phyloP scores from a whole-genome alignment of 2,888 invertebrate species.

The Sesia apiformis region DNA sequence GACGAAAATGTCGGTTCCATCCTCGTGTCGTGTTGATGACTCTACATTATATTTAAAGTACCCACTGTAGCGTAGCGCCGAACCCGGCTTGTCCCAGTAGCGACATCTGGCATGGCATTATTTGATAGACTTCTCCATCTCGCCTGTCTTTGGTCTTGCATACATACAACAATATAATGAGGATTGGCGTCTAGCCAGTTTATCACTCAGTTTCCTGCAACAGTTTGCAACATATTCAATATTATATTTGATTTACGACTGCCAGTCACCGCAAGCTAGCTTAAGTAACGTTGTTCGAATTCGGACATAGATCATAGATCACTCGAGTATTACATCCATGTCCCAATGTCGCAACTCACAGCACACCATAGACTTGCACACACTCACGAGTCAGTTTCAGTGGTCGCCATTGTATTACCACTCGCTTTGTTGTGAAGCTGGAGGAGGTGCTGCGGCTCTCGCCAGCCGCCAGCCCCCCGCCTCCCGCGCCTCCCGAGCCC shows the following conservation, averaged over 20 bases:
- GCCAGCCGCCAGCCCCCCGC: slow-evolving; percentile 12
- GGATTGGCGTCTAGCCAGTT: not conserved
- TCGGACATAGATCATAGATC: no score
- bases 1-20: slow-evolving; percentile 12
- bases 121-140: slow-evolving; percentile 39
- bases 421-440: slow-evolving; percentile 28
- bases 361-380: not conserved
- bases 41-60: not conserved
- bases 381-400: not conserved
- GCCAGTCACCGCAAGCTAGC: no score
- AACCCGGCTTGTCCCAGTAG: slow-evolving; percentile 49
- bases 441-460: slow-evolving; percentile 32
- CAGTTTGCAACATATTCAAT: not conserved
- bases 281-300: no score
- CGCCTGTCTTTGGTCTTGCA: slow-evolving; percentile 29
- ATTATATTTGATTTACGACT: not conserved
- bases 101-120: slow-evolving; percentile 54
- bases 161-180: no score
- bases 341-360: not conserved
- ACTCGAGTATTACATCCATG: not conserved
- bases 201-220: not conserved
- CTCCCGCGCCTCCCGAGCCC: slow-evolving; percentile 19
- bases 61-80: slow-evolving; percentile 27
- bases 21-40: not conserved
- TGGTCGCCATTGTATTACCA: not conserved